Evolutionary conservation across 2,797 vertebrate genomes (phyloP), one percentile per base, ranked within the genome.

Genomic region (Thamnophis elegans): DNA sequence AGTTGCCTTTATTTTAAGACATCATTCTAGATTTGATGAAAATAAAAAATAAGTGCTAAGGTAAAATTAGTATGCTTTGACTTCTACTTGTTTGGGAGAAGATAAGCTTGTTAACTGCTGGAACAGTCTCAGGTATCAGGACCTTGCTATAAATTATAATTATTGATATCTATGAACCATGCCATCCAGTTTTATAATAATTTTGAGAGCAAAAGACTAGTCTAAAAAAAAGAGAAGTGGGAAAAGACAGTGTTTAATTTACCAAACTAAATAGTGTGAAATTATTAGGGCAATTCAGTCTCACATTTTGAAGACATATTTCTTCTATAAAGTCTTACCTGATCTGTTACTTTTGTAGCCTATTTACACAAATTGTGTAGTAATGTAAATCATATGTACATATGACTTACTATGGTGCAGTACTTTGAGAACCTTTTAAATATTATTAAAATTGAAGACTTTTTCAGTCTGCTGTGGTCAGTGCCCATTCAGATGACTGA

Each of bases 381-480:
- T 94, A 95, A 94, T 86, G 2, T 93, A 94, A 95, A 47, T 82
- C 20, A 82, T 96, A 95, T 95, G 95, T 73, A 94, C 93, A 94
- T 95, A 91, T 93, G 0, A 0, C 51, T 91, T 95, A 92, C 60
- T 94, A 62, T 89, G 58, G 93, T 32, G 36, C 32, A 91, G 88
- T 93, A 90, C 90, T 96, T 93, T 93, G 94, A 2, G 1, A 93
- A 51, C 95, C 91, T 96, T 95, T 97, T 92, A 94, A 96, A 97
- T 94, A 91, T 92, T 95, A 90, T 96, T 96, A 96, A 96, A 96
- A 93, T 56, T 55, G 87, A 89, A 9, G 36, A 13, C n/a, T 94
- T 25, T 94, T 25, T 96, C 93, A 89, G 87, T 47, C 32, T 10
- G 82, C 88, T 94, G 93, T 96, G 93, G 94, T 91, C 10, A 89